phyloP scores from a whole-genome alignment of 1,140 invertebrate species.

The Drosophila lacteicornis region DNA sequence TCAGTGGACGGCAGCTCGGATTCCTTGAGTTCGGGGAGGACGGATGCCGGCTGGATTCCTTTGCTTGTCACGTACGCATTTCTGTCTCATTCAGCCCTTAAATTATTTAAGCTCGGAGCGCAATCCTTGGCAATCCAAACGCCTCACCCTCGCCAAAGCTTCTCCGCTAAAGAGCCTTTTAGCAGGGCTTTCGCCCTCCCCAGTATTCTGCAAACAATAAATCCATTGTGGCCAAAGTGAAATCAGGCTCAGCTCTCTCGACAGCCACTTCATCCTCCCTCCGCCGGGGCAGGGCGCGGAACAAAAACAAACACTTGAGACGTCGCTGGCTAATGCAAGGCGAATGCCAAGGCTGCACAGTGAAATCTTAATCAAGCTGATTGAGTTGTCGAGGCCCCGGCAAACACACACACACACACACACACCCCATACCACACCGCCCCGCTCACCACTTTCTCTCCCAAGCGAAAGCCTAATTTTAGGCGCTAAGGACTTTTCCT shows the following conservation, averaged over 20 bases:
- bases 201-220: slow-evolving; percentile 71
- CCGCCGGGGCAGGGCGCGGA: slow-evolving; percentile 19
- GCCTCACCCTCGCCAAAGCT: slow-evolving; percentile 11
- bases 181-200: slow-evolving; percentile 47
- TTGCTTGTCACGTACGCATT: slow-evolving; percentile 38
- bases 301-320: slow-evolving; percentile 75
- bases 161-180: slow-evolving; percentile 63
- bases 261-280: slow-evolving; percentile 54
- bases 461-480: slow-evolving; percentile 72
- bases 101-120: slow-evolving; percentile 50
- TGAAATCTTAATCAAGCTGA: slow-evolving; percentile 83
- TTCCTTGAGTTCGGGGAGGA: slow-evolving; percentile 11
- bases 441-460: slow-evolving; percentile 36
- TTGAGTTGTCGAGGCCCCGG: slow-evolving; percentile 71
- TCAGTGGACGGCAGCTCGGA: not conserved
- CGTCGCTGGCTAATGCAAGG: slow-evolving; percentile 73
- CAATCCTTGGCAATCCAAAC: slow-evolving; percentile 27
- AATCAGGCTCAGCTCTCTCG: slow-evolving; percentile 70
- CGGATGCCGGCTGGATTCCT: not conserved
- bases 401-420: slow-evolving; percentile 32
- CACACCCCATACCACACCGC: not conserved
- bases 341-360: slow-evolving; percentile 72
- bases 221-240: slow-evolving; percentile 82
- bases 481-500: slow-evolving; percentile 72
- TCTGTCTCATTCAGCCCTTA: slow-evolving; percentile 24